A percentile compares a stretch with the other conserved stretches of the same genome.
Conservation (phyloP, 2,888 invertebrate genomes). For the Lycophotia porphyrea region DNA sequence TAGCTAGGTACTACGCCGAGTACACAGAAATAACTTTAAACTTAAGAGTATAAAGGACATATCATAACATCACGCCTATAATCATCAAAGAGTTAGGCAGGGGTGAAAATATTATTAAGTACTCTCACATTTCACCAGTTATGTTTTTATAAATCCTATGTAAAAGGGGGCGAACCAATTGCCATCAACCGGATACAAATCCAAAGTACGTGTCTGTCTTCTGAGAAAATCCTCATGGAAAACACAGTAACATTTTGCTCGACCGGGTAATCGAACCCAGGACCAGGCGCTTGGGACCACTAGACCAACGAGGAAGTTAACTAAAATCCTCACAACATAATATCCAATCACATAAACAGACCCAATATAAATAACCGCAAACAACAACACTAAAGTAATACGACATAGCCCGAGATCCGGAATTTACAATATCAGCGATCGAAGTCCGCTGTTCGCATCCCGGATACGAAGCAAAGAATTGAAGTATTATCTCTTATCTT, state of each 20-base stretch:
- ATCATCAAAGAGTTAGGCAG: no score
- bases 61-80: no score
- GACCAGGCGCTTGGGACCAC: neutral
- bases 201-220: no score
- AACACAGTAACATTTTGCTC: neutral
- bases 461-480: conserved; percentile 52
- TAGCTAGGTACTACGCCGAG: no score
- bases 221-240: neutral
- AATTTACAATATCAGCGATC: conserved; percentile 46
- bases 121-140: no score
- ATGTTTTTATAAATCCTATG: no score
- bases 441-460: conserved; percentile 62
- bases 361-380: conserved; percentile 13
- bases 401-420: conserved; percentile 52
- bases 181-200: no score
- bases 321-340: neutral
- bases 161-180: no score
- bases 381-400: conserved; percentile 39
- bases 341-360: conserved; percentile 25
- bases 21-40: neutral
- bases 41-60: neutral
- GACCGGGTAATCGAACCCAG: neutral
- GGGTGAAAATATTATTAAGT: no score
- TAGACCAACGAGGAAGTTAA: neutral
- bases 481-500: conserved; percentile 52